Percentiles rank a stretch among this genome's conserved stretches.
These are phyloP conservation scores for Petrolisthes manimaculis DNA, from an alignment of 2,888 invertebrate species.

Conservation along the genomic window DNA sequence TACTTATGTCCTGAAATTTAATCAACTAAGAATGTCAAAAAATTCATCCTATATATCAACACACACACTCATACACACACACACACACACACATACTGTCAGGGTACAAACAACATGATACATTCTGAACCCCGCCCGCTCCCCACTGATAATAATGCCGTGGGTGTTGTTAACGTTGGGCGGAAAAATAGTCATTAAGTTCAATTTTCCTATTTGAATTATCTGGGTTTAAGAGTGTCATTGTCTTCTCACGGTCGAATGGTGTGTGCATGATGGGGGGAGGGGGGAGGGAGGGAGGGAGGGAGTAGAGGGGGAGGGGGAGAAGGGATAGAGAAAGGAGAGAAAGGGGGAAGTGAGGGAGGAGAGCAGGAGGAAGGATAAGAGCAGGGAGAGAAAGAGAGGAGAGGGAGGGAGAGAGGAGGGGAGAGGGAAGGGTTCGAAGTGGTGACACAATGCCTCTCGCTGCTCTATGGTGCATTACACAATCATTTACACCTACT, in stretches of 20 bases:
- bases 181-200: constrained; percentile 32
- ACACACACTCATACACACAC: too few relatives aligned
- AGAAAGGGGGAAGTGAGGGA: background rate
- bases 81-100: too few relatives aligned
- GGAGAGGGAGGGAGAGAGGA: background rate
- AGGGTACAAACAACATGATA: background rate
- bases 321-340: background rate
- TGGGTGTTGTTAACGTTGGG: background rate
- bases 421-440: background rate
- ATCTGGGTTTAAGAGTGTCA: constrained; percentile 24
- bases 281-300: background rate
- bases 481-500: background rate
- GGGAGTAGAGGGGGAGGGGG: background rate
- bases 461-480: background rate
- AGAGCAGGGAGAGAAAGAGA: background rate
- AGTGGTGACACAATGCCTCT: background rate
- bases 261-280: constrained; percentile 16
- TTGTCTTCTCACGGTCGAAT: constrained; percentile 19
- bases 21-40: too few relatives aligned
- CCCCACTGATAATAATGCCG: background rate
- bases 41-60: too few relatives aligned
- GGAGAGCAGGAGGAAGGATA: background rate
- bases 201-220: constrained; percentile 22
- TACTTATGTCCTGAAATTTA: too few relatives aligned
- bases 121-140: background rate